Evolutionary conservation across 2,797 vertebrate genomes (phyloP).

Genomic region (Balearica regulorum): DNA sequence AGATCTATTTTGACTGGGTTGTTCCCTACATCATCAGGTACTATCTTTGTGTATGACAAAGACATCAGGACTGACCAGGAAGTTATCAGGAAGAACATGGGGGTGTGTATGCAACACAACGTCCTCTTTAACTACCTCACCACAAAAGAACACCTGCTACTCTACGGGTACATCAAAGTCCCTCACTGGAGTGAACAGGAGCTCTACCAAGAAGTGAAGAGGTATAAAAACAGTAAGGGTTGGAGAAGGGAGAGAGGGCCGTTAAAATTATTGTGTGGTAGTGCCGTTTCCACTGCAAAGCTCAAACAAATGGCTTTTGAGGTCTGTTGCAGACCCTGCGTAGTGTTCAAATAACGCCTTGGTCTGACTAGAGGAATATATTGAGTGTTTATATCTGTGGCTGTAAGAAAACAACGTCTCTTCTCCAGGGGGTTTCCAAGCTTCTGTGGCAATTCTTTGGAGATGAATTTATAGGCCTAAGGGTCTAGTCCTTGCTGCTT

Average conservation of each 20-base stretch:
- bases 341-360: not conserved
- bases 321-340: not conserved
- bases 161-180: conserved; percentile 93
- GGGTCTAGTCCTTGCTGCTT: not conserved
- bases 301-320: not conserved
- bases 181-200: conserved; percentile 85
- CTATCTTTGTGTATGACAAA: conserved; percentile 89
- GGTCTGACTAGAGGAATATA: not conserved
- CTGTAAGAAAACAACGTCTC: not conserved
- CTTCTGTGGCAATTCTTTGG: conserved; percentile 5
- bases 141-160: conserved; percentile 89
- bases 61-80: conserved; percentile 84
- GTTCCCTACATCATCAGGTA: conserved; percentile 84
- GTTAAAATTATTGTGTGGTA: not conserved
- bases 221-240: conserved; percentile 67
- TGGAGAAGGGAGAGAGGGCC: not conserved
- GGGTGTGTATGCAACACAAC: conserved; percentile 97
- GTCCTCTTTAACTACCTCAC: conserved; percentile 94
- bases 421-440: not conserved
- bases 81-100: conserved; percentile 84
- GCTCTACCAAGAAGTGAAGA: conserved; percentile 85
- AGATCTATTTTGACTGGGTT: conserved; percentile 96
- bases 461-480: not conserved
- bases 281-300: not conserved
- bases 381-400: not conserved